Percentiles rank a stretch among this genome's conserved stretches.
Evolutionary conservation across 2,888 invertebrate species (phyloP).

Genomic region (Baccha elongata): DNA sequence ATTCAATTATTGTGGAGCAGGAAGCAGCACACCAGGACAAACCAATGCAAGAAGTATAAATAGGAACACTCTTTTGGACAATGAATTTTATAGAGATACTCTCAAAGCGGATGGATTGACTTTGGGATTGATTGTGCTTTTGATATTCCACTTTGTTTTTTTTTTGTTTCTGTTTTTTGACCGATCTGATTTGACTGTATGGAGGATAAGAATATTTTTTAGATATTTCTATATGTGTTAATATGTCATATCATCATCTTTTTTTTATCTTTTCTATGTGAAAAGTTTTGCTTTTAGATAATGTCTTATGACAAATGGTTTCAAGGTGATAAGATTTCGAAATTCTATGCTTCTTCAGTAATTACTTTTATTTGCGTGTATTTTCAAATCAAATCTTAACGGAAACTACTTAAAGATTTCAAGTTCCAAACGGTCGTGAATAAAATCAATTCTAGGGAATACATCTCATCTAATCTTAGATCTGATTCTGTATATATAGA

Average conservation of each 20-base stretch:
- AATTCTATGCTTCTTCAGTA: no score
- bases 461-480: no score
- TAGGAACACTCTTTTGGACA: slow-evolving; percentile 45
- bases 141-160: slow-evolving; percentile 31
- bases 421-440: no score
- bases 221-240: slow-evolving; percentile 12
- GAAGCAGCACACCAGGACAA: slow-evolving; percentile 12
- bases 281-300: no score
- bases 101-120: slow-evolving; percentile 71
- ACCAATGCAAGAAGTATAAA: slow-evolving; percentile 20
- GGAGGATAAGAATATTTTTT: slow-evolving; percentile 8
- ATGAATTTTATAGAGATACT: slow-evolving; percentile 67
- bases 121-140: slow-evolving; percentile 67
- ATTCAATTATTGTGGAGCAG: slow-evolving; percentile 74
- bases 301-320: no score
- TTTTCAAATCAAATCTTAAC: no score
- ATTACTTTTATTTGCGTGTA: no score
- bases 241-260: slow-evolving; percentile 50
- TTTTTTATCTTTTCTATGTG: slow-evolving; percentile 63
- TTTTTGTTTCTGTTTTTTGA: slow-evolving; percentile 2
- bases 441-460: no score
- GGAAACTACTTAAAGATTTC: no score
- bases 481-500: no score
- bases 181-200: slow-evolving; percentile 20
- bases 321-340: no score